Conservation (phyloP, 2,888 invertebrate species). For the Maniola hyperantus region DNA sequence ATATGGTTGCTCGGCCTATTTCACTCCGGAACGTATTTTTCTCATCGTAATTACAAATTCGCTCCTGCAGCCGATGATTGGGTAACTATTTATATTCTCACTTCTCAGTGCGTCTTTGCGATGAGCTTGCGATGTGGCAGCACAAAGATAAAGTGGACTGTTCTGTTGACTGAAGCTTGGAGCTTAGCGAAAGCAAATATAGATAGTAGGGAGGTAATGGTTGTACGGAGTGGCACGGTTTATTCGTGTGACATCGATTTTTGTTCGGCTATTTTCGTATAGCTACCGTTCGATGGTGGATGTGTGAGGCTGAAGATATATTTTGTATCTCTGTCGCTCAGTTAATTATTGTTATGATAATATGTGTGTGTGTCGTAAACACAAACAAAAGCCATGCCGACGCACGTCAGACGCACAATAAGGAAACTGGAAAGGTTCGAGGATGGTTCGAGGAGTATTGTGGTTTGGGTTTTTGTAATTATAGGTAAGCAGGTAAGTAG, state of each 20-base stretch:
- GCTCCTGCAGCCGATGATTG: slow-evolving; percentile 38
- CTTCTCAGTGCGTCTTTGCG: slow-evolving; percentile 35
- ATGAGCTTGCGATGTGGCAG: slow-evolving; percentile 54
- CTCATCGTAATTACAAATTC: slow-evolving; percentile 59
- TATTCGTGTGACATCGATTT: slow-evolving; percentile 75
- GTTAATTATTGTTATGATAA: not conserved
- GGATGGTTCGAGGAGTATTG: not conserved
- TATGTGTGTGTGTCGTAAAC: slow-evolving; percentile 8
- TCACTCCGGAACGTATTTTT: slow-evolving; percentile 77
- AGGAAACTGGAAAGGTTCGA: not conserved
- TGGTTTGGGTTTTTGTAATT: not conserved
- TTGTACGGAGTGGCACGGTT: slow-evolving; percentile 28
- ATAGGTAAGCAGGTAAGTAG: too few species aligned
- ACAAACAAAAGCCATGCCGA: not conserved
- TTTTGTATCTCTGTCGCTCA: slow-evolving; percentile 33
- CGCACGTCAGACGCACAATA: not conserved
- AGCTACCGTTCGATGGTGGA: slow-evolving; percentile 52
- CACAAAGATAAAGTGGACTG: slow-evolving; percentile 57
- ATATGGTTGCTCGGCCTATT: slow-evolving; percentile 55
- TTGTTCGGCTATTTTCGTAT: slow-evolving; percentile 64
- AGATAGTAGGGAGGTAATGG: slow-evolving; percentile 34
- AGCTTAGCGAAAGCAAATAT: slow-evolving; percentile 66
- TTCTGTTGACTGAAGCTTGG: slow-evolving; percentile 43
- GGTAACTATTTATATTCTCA: slow-evolving; percentile 41
- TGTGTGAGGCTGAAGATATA: slow-evolving; percentile 38